phyloP scores from a whole-genome alignment of 2,797 vertebrate species.

The Halcyon smyrnensis region DNA sequence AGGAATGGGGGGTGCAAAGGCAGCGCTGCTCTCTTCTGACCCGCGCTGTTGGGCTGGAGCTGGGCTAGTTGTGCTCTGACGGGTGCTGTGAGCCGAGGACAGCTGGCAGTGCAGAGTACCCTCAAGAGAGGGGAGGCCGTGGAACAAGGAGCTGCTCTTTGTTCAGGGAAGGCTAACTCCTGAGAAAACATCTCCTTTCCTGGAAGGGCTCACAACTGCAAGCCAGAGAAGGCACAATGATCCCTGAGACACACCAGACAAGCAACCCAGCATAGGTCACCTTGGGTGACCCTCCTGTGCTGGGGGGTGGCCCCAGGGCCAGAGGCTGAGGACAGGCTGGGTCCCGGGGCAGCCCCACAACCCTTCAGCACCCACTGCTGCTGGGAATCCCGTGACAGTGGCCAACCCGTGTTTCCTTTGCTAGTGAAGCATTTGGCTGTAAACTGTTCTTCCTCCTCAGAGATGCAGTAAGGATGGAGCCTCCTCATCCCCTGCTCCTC shows the following conservation, averaged over 20 bases:
- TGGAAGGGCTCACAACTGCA: not conserved
- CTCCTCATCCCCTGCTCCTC: not conserved
- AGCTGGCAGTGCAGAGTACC: not conserved
- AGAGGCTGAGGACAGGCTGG: not conserved
- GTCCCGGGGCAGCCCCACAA: not conserved
- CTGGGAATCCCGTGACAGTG: not conserved
- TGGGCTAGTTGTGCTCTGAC: not conserved
- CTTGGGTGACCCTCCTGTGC: not conserved
- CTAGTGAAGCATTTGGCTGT: not conserved
- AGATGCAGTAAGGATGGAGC: too few relatives aligned
- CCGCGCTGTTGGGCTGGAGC: not conserved
- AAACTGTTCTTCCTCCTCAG: not conserved
- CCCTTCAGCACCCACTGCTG: not conserved
- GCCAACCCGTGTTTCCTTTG: accelerated
- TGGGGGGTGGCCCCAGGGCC: not conserved
- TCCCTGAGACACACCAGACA: accelerated
- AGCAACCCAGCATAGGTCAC: accelerated
- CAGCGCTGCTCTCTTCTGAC: accelerated
- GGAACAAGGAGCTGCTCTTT: not conserved
- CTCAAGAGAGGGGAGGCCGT: not conserved
- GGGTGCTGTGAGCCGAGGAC: not conserved
- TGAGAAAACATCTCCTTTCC: not conserved
- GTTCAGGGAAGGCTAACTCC: not conserved
- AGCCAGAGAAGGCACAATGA: not conserved
- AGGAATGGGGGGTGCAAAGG: not conserved